Evolutionary conservation across 2,888 invertebrate genomes (phyloP).

Genomic region (Schizotus pectinicornis): DNA sequence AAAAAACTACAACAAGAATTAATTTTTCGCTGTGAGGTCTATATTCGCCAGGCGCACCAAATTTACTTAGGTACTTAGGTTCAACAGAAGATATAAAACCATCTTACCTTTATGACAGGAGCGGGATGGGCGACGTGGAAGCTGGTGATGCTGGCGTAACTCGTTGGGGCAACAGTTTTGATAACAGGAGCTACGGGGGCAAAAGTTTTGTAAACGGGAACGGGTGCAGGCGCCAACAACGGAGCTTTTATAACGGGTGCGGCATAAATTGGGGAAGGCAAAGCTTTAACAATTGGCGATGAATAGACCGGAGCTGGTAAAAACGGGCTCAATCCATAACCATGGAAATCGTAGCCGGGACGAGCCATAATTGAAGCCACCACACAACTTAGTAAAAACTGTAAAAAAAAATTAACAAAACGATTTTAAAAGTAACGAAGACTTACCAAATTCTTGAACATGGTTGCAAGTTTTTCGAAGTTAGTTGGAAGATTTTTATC

Average conservation of each 20-base stretch:
- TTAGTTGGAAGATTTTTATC: too few species aligned
- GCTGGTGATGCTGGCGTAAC: slow-evolving; percentile 65
- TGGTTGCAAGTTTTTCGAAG: neutral
- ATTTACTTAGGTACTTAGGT: too few species aligned
- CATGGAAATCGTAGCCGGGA: slow-evolving; percentile 15
- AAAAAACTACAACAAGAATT: too few species aligned
- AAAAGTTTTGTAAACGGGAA: slow-evolving; percentile 35
- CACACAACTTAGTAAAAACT: slow-evolving; percentile 10
- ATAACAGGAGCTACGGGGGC: slow-evolving; percentile 41
- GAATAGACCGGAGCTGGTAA: slow-evolving; percentile 29
- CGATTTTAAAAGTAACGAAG: neutral
- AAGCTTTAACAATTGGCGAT: slow-evolving; percentile 31
- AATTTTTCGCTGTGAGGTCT: too few species aligned
- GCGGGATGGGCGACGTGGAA: slow-evolving; percentile 48
- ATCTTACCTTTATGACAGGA: slow-evolving; percentile 52
- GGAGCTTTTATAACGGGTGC: slow-evolving; percentile 27
- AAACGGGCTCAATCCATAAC: slow-evolving; percentile 1
- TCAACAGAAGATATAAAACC: neutral
- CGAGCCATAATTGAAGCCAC: slow-evolving; percentile 3
- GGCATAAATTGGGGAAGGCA: slow-evolving; percentile 14
- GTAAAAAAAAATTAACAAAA: slow-evolving; percentile 2
- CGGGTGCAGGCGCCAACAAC: slow-evolving; percentile 35
- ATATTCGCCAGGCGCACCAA: too few species aligned
- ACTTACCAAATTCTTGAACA: slow-evolving; percentile 14
- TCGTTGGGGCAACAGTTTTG: slow-evolving; percentile 57